Conservation (phyloP, 2,888 invertebrate genomes). For the Argyresthia goedartella region DNA sequence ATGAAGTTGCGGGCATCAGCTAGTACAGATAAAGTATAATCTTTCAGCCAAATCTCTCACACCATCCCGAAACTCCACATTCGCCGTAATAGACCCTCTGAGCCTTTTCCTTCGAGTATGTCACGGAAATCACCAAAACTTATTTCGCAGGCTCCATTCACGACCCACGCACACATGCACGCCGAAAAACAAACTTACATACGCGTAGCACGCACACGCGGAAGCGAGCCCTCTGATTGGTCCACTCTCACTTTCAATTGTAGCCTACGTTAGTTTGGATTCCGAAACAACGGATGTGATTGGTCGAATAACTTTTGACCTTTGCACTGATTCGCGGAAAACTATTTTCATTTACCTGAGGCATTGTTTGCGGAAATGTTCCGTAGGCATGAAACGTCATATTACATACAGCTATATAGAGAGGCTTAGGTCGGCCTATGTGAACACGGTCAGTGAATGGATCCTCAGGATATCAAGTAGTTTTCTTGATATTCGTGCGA, state of each 20-base stretch:
- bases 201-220: conserved; percentile 27
- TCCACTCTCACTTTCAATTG: conserved; percentile 55
- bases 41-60: too few relatives aligned
- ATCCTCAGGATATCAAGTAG: background rate
- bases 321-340: conserved; percentile 46
- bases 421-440: background rate
- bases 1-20: too few relatives aligned
- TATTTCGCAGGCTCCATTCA: conserved; percentile 31
- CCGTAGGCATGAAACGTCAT: background rate
- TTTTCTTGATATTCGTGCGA: too few relatives aligned
- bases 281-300: conserved; percentile 34
- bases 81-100: background rate
- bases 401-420: background rate
- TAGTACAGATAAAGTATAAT: too few relatives aligned
- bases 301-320: conserved; percentile 51
- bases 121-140: conserved; percentile 6
- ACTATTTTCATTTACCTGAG: conserved; percentile 28
- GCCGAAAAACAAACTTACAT: conserved; percentile 23
- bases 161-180: conserved; percentile 17
- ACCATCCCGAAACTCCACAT: too few relatives aligned
- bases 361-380: conserved; percentile 38
- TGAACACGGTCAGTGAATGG: too few relatives aligned
- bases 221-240: conserved; percentile 40
- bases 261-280: conserved; percentile 62
- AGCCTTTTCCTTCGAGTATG: background rate